phyloP scores from a whole-genome alignment of 2,797 vertebrate genomes.

The Sebastes iracundus region DNA sequence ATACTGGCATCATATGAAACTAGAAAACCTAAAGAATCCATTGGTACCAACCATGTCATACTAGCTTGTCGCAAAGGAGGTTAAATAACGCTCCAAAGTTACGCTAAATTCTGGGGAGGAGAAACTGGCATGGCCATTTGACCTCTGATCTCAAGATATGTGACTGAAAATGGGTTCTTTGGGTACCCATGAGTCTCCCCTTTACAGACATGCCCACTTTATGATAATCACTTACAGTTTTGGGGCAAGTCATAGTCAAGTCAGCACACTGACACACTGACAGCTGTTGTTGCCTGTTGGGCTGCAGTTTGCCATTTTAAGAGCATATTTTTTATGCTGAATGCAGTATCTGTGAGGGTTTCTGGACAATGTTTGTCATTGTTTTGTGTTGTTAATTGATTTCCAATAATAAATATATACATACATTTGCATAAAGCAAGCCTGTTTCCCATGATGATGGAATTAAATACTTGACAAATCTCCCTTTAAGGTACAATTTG shows the following conservation, averaged over 20 bases:
- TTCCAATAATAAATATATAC: background rate
- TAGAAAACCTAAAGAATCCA: no score
- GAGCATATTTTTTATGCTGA: no score
- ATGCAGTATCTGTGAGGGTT: no score
- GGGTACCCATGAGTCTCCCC: background rate
- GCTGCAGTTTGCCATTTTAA: no score
- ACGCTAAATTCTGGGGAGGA: background rate
- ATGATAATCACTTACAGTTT: no score
- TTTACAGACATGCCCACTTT: background rate
- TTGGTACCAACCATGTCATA: no score
- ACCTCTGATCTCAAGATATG: background rate
- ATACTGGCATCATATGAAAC: no score
- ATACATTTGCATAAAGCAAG: background rate
- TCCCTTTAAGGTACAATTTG: background rate
- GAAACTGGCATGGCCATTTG: background rate
- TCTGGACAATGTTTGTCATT: background rate
- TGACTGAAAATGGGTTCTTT: background rate
- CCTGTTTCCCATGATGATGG: background rate
- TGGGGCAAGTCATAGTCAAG: no score
- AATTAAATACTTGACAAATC: background rate
- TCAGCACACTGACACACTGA: background rate
- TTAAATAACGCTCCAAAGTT: no score
- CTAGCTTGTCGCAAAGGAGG: no score
- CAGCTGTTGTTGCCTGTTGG: background rate
- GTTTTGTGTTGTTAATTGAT: background rate